These are phyloP conservation scores for Apolygus lucorum DNA, from an alignment of 1,140 invertebrate genomes.

Conservation along the genomic window DNA sequence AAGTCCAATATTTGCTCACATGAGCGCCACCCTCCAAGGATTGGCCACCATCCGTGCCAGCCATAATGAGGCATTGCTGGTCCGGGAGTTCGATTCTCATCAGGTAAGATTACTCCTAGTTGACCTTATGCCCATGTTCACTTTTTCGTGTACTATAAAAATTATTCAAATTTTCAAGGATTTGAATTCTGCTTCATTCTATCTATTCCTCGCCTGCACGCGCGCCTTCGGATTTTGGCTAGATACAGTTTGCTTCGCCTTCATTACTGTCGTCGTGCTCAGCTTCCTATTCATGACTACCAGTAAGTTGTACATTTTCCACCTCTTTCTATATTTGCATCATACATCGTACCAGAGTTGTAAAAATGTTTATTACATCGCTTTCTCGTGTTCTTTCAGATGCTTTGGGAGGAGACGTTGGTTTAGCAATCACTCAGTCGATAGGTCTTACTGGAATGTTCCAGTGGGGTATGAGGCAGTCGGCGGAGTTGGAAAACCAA, in stretches of 20 bases:
- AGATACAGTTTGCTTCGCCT: constrained; percentile 14
- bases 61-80: constrained; percentile 63
- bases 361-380: no score
- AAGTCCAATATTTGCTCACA: constrained; percentile 74
- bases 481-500: constrained; percentile 58
- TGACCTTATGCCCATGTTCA: no score
- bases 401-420: constrained; percentile 55
- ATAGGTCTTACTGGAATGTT: constrained; percentile 71
- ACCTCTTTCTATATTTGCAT: neutral
- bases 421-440: constrained; percentile 75
- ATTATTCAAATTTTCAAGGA: no score
- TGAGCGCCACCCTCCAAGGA: constrained; percentile 79
- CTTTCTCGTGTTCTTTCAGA: constrained; percentile 36
- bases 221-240: constrained; percentile 12
- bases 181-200: constrained; percentile 35
- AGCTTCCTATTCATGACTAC: neutral
- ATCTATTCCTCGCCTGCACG: constrained; percentile 29
- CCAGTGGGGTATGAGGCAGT: constrained; percentile 73
- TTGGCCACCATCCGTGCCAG: constrained; percentile 80
- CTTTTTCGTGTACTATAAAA: no score
- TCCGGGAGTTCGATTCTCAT: constrained; percentile 66
- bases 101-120: constrained; percentile 44
- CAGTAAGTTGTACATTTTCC: neutral
- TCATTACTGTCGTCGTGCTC: constrained; percentile 4
- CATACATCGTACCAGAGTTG: no score